phyloP scores from a whole-genome alignment of 2,888 invertebrate genomes.

The Hydriomena furcata region DNA sequence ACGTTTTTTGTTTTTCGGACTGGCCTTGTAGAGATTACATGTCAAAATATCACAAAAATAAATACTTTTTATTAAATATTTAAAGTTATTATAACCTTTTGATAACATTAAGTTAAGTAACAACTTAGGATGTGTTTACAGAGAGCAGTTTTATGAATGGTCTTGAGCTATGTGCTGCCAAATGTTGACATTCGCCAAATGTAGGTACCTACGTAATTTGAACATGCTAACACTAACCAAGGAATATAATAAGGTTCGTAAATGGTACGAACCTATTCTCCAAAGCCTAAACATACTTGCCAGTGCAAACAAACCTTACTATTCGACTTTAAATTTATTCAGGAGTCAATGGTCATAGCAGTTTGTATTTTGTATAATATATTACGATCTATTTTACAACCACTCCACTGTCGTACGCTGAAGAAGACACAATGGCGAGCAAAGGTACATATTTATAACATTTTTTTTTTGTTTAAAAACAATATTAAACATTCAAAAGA shows the following conservation, averaged over 20 bases:
- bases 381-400: conserved; percentile 1
- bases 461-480: conserved; percentile 4
- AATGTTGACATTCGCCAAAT: no score
- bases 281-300: not conserved
- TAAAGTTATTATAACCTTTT: conserved; percentile 9
- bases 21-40: conserved; percentile 3
- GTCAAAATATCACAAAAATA: not conserved
- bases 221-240: not conserved
- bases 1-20: no score
- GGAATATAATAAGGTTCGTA: no score
- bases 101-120: conserved; percentile 9
- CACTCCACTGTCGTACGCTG: conserved; percentile 1
- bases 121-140: not conserved
- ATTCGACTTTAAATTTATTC: conserved; percentile 37
- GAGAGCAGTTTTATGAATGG: no score
- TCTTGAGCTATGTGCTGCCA: no score
- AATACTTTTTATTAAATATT: conserved; percentile 1
- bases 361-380: not conserved
- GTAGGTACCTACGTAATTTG: not conserved
- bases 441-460: conserved; percentile 33
- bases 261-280: no score
- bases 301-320: conserved; percentile 21
- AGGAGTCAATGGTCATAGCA: conserved; percentile 32
- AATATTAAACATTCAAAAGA: no score
- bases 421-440: conserved; percentile 32